Percentiles rank a stretch among this genome's conserved stretches.
Conservation (phyloP, 2,113 vertebrate species). For the Bufo bufo region DNA sequence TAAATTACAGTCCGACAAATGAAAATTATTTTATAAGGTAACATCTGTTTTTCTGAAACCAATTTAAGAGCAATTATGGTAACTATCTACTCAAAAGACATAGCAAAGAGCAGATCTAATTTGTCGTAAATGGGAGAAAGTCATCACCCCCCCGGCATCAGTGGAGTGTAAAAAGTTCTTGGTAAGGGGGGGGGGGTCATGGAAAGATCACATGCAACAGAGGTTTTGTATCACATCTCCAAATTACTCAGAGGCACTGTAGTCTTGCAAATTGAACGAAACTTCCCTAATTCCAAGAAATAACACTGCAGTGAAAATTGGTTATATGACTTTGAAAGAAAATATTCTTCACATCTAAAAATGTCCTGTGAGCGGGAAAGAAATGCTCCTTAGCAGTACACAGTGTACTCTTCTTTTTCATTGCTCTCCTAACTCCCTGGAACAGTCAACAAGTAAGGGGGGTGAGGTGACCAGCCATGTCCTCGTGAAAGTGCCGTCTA, state of each 20-base stretch:
- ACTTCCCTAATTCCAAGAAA: constrained; percentile 53
- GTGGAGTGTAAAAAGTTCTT: constrained; percentile 45
- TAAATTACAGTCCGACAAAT: constrained; percentile 52
- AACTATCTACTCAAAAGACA: constrained; percentile 58
- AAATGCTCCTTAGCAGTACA: background rate
- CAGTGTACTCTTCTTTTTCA: constrained; percentile 13
- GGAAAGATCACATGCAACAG: constrained; percentile 54
- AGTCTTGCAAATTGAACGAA: constrained; percentile 54
- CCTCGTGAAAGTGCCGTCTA: background rate
- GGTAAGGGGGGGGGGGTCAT: constrained; percentile 44
- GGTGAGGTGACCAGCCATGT: background rate
- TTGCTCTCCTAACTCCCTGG: background rate
- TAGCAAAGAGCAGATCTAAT: constrained; percentile 54
- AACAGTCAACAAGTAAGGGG: constrained; percentile 4
- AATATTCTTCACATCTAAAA: constrained; percentile 42
- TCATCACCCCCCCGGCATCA: constrained; percentile 32
- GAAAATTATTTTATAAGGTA: constrained; percentile 55
- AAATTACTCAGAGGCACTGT: constrained; percentile 48
- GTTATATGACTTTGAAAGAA: constrained; percentile 47
- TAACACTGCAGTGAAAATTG: constrained; percentile 53
- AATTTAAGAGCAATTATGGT: constrained; percentile 57
- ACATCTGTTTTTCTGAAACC: constrained; percentile 57
- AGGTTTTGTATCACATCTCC: constrained; percentile 53
- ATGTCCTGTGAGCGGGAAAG: constrained; percentile 13
- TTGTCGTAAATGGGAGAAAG: constrained; percentile 46